Evolutionary conservation across 2,888 invertebrate species (phyloP), one percentile per base, ranked within the genome.

Genomic region (Drosophila monieri): DNA sequence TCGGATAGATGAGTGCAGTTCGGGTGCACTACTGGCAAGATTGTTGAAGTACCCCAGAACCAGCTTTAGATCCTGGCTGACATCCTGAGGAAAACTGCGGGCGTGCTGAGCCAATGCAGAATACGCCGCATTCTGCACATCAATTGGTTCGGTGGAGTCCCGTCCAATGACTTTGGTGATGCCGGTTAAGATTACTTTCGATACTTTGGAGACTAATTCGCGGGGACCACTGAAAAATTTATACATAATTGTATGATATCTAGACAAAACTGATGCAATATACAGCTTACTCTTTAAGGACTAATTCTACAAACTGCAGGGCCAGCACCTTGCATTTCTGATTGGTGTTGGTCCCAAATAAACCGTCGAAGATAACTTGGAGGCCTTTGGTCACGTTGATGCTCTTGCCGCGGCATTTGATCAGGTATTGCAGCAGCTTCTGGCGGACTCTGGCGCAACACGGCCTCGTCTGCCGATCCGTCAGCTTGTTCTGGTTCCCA

Each of bases 311-410:
- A 91, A 96, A 97, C 90, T 96, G 95, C 12, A 98, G 92, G 0
- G 97, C 95, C 91, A 96, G 92, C 6, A 94, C 94, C 80, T 97
- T 96, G 64, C 98, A 93, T 78, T 97, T 95, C 0, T 95, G 93
- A 91, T 97, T 97, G 0, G 97, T 96, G 80, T 95, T 95, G 3
- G 93, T 93, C 27, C 97, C 97, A 90, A 96, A 97, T 10, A 98
- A 92, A 3, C 97, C 95, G 79, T 97, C 97, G 91, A 97, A 98
- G 55, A 97, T 95, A 39, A 97, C 95, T 94, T 97, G 97, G 62
- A 98, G 95, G 76, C 96, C 95, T 55, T 95, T 95, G 6, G 97
- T 96, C 66, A 95, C 94, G 88, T 95, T 93, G 60, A 96, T 94
- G 2, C 94, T 95, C 10, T 93, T 92, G 43, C 94, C 95, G 0